Evolutionary conservation across 2,888 invertebrate species (phyloP), one percentile per base, ranked within the genome.

Genomic region (Brenthis hecate): DNA sequence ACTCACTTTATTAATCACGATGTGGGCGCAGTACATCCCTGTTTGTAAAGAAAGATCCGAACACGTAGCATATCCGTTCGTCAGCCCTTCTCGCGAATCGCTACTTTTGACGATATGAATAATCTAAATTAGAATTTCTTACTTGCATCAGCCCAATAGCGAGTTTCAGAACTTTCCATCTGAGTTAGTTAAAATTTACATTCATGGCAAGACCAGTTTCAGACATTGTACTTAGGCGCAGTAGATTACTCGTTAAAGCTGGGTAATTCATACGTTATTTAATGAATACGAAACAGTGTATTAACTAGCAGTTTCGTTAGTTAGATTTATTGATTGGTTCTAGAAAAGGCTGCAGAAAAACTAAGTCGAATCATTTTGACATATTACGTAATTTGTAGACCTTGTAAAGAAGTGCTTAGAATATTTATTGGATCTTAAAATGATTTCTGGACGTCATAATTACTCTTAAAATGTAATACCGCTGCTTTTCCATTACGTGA

Each of bases 131-230:
- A n/a, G 13, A 56, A 43, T 8, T 43, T 16, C 32, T 16, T 2
- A 4, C 56, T 5, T 28, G n/a, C 13, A 43, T 53, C 53, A 16
- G 6, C 5, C 19, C 14, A 13, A 36, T 32, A 36, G 19, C 14
- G 19, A 14, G 36, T 62, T 62, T 36, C 53, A 36, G 51, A 32
- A 62, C 36, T 62, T 51, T 19, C 53, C 62, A n/a, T n/a, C 50
- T 60, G 16, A n/a, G 11, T 28, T 47, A 14, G 23, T 48, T 48
- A 58, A 58, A 23, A 48, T 58, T 58, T 48, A 58, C 48, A 23
- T 28, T 14, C 19, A 19, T 58, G 6, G 56, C 13, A 3, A 16
- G 16, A 56, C 36, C 13, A 32, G 60, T 60, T 28, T 50, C 28
- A 50, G n/a, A 32, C 60, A 50, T 50, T 50, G 58, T 48, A 4